Percentiles rank a stretch among this genome's conserved stretches.
Evolutionary conservation across 1,140 invertebrate species (phyloP).

Genomic region (Bombus superbus): DNA sequence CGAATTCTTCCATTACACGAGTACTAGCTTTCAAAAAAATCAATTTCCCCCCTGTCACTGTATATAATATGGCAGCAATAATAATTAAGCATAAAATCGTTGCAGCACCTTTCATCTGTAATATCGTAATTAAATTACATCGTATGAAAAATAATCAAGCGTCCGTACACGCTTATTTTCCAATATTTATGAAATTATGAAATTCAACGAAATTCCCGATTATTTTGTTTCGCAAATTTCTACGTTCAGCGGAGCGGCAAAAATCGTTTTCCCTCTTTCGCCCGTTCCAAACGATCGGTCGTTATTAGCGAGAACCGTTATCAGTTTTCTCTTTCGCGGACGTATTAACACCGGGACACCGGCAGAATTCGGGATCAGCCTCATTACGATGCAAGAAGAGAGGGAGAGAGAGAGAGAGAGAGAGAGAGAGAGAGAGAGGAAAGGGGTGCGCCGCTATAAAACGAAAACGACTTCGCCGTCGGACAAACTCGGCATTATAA

Average conservation of each 20-base stretch:
- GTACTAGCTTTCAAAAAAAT: background rate
- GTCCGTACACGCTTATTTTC: background rate
- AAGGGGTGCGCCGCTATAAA: background rate
- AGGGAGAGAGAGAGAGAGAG: background rate
- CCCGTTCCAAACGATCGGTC: background rate
- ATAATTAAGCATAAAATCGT: slow-evolving; percentile 3
- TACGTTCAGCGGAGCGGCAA: background rate
- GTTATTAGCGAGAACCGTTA: background rate
- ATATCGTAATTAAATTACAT: slow-evolving; percentile 1
- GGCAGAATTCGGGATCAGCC: background rate
- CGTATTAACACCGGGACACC: background rate
- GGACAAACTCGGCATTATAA: background rate
- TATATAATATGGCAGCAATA: background rate
- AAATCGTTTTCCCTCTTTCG: background rate
- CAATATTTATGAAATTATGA: background rate
- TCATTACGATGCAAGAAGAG: background rate
- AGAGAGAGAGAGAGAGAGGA: background rate
- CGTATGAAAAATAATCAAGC: background rate
- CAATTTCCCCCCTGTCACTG: background rate
- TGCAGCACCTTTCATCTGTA: background rate
- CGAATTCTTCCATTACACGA: too few relatives aligned
- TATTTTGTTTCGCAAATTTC: background rate
- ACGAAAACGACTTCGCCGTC: background rate
- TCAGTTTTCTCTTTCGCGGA: background rate
- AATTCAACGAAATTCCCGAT: background rate